These are phyloP conservation scores for Pyralis farinalis DNA, from an alignment of 2,888 invertebrate species.

Conservation along the genomic window DNA sequence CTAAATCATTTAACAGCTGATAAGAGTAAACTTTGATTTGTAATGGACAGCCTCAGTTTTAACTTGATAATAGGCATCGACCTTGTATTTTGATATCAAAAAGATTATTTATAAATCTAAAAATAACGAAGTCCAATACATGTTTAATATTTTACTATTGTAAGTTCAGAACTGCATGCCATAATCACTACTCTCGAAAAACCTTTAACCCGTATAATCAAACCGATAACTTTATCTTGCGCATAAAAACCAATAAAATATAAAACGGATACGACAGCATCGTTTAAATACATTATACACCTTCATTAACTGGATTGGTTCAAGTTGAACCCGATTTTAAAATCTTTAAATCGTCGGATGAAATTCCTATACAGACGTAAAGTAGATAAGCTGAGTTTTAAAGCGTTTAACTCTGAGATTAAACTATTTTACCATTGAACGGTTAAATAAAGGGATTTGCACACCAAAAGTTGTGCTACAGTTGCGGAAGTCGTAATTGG, in stretches of 20 bases:
- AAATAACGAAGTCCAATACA: too few species aligned
- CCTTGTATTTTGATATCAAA: too few species aligned
- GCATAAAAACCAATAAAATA: constrained; percentile 13
- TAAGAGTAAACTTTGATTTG: too few species aligned
- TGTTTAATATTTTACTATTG: too few species aligned
- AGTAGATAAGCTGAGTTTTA: constrained; percentile 50
- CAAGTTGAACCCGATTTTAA: constrained; percentile 27
- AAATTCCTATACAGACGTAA: constrained; percentile 49
- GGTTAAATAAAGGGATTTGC: constrained; percentile 22
- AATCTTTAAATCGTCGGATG: constrained; percentile 35
- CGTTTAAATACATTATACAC: constrained; percentile 22
- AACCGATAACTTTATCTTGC: constrained; percentile 6
- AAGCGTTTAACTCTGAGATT: constrained; percentile 42
- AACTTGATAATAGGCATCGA: too few species aligned
- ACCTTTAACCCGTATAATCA: constrained; percentile 3
- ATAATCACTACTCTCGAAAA: constrained; percentile 1
- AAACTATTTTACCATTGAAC: constrained; percentile 14
- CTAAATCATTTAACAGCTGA: too few species aligned
- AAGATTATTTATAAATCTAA: too few species aligned
- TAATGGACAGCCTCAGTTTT: too few species aligned
- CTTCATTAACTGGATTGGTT: constrained; percentile 34
- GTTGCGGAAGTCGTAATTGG: constrained; percentile 24
- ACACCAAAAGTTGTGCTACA: not conserved
- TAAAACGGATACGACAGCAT: constrained; percentile 12
- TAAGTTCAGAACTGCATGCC: not conserved